phyloP scores from a whole-genome alignment of 1,140 invertebrate species.

The Brachionus asplanchnoidis region DNA sequence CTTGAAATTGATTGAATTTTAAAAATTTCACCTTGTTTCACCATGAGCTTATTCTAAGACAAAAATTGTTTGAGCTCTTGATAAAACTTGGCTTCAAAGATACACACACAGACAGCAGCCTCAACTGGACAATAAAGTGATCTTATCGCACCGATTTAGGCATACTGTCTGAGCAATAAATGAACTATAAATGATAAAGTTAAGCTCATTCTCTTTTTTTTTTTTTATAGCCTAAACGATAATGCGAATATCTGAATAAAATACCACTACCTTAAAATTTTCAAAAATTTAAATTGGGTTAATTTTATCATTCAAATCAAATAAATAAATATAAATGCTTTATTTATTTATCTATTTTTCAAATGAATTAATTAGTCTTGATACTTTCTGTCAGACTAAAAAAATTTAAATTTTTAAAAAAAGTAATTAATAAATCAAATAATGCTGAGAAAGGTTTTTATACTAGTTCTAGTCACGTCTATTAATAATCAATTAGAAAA shows the following conservation, averaged over 20 bases:
- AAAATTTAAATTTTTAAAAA: neutral
- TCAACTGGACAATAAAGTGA: slow-evolving; percentile 4
- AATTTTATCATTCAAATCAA: slow-evolving; percentile 28
- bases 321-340: neutral
- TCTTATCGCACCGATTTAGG: slow-evolving; percentile 11
- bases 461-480: neutral
- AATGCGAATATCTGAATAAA: slow-evolving; percentile 32
- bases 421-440: neutral
- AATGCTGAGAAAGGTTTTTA: neutral
- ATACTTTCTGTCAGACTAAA: neutral
- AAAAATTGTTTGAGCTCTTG: neutral
- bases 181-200: slow-evolving; percentile 5
- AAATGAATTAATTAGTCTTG: slow-evolving; percentile 2
- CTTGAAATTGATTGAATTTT: neutral
- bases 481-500: slow-evolving; percentile 23
- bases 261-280: neutral
- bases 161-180: slow-evolving; percentile 20
- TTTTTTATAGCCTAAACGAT: neutral
- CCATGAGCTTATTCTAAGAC: neutral
- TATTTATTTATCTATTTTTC: neutral
- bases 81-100: neutral
- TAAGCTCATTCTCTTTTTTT: neutral
- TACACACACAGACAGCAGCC: neutral
- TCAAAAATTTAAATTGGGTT: slow-evolving; percentile 10
- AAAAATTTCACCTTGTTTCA: neutral